Conservation (phyloP, 2,797 vertebrate genomes). For the Nyctalus aviator region DNA sequence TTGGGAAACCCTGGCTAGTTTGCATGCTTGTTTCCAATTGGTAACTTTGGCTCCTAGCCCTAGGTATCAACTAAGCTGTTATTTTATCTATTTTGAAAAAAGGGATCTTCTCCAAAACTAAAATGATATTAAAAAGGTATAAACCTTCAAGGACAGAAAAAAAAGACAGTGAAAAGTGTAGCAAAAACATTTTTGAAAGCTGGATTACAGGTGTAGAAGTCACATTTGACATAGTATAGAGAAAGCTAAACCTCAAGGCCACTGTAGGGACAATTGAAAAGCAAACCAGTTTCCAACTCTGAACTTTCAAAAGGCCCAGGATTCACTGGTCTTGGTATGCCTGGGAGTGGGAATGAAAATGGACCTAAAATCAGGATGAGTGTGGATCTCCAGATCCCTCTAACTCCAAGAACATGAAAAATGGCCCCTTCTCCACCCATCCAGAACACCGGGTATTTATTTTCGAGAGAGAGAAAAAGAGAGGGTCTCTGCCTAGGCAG, state of each 20-base stretch:
- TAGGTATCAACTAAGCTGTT: background rate
- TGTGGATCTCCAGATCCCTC: background rate
- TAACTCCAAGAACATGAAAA: background rate
- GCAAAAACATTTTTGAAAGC: constrained; percentile 44
- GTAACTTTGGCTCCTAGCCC: background rate
- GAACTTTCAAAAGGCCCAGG: background rate
- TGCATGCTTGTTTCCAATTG: background rate
- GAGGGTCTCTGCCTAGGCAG: background rate
- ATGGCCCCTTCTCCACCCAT: background rate
- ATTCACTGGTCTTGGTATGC: background rate
- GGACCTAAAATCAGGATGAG: background rate
- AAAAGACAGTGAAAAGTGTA: background rate
- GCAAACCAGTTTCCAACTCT: background rate
- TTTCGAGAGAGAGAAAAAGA: background rate
- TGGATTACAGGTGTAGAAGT: background rate
- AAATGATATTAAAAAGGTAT: background rate
- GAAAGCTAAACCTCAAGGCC: background rate
- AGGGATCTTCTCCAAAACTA: background rate
- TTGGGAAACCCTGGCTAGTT: constrained; percentile 12
- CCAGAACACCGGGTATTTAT: background rate
- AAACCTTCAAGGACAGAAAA: constrained; percentile 36
- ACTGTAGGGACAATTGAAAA: background rate
- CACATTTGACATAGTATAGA: background rate
- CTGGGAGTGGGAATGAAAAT: background rate
- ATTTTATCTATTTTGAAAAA: constrained; percentile 37